Evolutionary conservation across 2,888 invertebrate genomes (phyloP), one percentile per base, ranked within the genome.

Genomic region (Parnassius smintheus): DNA sequence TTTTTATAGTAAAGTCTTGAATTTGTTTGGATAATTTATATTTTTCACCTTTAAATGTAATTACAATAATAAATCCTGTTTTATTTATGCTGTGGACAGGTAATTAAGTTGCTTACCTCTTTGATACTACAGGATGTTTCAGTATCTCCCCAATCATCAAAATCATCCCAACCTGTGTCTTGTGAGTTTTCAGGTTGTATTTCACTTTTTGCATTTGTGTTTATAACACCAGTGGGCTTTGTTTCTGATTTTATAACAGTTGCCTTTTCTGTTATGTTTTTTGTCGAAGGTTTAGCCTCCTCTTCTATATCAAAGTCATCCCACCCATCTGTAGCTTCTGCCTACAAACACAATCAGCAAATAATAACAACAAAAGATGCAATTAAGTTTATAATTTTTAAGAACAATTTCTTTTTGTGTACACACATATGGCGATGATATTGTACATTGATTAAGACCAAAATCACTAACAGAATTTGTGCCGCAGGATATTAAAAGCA

Each of bases 91-190:
- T 35, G 4, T 35, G 35, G 35, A 35, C 35, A 61, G 55, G 35
- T 35, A 48, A 46, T 54, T 2, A 48, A 46, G 7, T 8, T 53
- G 58, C 56, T 62, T 71, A 83, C 79, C 72, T 76, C 75, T 66
- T 71, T 64, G 46, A 56, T 64, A 59, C 65, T 70, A 52, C 58
- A 63, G n/a, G 65, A 8, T 0, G 56, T 61, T 50, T 79, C 80
- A 66, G 80, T 81, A 18, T 85, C 76, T 11, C 85, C 91, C 91
- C 92, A 91, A 69, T 92, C 90, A 70, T 84, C 92, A 71, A 93
- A 89, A 48, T 92, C 86, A 77, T 92, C 90, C 93, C 93, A 93
- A 1, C 91, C 91, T 0, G 89, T 86, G 51, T 84, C 83, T 65
- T 91, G 74, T 25, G 88, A 80, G 18, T 85, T 81, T 22, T 78